Evolutionary conservation across 2,888 invertebrate species (phyloP).

Genomic region (Scaptomyza flava): DNA sequence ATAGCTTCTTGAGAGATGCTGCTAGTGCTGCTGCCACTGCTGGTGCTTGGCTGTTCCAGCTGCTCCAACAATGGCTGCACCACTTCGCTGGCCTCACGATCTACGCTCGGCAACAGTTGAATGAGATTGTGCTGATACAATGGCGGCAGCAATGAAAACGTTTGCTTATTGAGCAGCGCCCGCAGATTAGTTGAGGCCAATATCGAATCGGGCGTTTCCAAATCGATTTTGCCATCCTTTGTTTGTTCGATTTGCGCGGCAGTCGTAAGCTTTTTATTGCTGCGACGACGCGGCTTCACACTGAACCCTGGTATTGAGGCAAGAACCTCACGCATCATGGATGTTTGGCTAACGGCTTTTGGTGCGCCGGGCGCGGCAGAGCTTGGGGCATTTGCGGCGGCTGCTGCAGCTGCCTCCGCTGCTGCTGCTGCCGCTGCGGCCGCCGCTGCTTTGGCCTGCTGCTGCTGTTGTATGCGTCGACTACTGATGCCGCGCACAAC

Average conservation of each 20-base stretch:
- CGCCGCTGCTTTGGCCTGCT: slow-evolving; percentile 78
- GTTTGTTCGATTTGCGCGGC: slow-evolving; percentile 97
- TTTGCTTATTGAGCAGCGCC: slow-evolving; percentile 95
- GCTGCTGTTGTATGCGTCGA: slow-evolving; percentile 80
- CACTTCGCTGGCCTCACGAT: slow-evolving; percentile 85
- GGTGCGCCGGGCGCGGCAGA: slow-evolving; percentile 47
- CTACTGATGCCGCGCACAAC: slow-evolving; percentile 76
- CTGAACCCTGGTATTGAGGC: slow-evolving; percentile 96
- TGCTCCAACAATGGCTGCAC: slow-evolving; percentile 48
- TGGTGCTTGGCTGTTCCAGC: slow-evolving; percentile 48
- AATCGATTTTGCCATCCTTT: slow-evolving; percentile 96
- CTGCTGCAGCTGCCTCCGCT: slow-evolving; percentile 67
- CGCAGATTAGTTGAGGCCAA: slow-evolving; percentile 96
- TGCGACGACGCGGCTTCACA: slow-evolving; percentile 89
- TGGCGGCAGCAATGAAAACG: slow-evolving; percentile 93
- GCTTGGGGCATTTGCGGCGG: slow-evolving; percentile 39
- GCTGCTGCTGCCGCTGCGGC: slow-evolving; percentile 70
- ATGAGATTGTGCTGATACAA: slow-evolving; percentile 96
- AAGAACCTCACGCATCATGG: slow-evolving; percentile 94
- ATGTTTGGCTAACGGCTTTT: slow-evolving; percentile 85
- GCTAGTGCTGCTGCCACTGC: slow-evolving; percentile 36
- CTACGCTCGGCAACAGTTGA: slow-evolving; percentile 95
- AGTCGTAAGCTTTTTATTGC: slow-evolving; percentile 93
- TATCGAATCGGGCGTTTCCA: slow-evolving; percentile 98
- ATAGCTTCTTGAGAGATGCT: slow-evolving; percentile 82